A percentile compares a stretch with the other conserved stretches of the same genome.
Evolutionary conservation across 2,113 vertebrate genomes (phyloP).

Genomic region (Neoarius graeffei): DNA sequence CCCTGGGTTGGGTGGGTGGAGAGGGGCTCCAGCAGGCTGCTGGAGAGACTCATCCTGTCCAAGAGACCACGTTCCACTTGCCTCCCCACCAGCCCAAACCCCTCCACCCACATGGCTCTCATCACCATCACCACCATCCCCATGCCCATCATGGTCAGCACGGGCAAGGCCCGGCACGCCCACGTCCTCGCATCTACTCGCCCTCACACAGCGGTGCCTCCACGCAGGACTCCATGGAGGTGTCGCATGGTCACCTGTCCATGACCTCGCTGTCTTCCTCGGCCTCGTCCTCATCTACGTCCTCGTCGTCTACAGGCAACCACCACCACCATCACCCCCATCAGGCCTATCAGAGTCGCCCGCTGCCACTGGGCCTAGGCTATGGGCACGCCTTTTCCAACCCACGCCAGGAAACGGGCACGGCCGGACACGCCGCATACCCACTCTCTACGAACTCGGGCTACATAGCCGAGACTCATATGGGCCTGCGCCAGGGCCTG

Average conservation of each 20-base stretch:
- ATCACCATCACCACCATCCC: conserved; percentile 84
- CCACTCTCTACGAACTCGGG: conserved; percentile 93
- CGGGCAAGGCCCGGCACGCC: conserved; percentile 91
- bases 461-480: conserved; percentile 91
- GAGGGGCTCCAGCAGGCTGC: conserved; percentile 90
- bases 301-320: conserved; percentile 99
- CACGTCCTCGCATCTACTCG: conserved; percentile 97
- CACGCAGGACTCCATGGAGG: conserved; percentile 99
- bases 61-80: conserved; percentile 98
- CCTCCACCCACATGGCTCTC: conserved; percentile 79
- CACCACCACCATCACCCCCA: conserved; percentile 90
- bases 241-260: conserved; percentile 98
- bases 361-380: conserved; percentile 94
- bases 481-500: conserved; percentile 94
- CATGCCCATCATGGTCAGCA: conserved; percentile 90
- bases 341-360: conserved; percentile 99
- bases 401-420: conserved; percentile 98
- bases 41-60: conserved; percentile 96
- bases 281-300: conserved; percentile 98
- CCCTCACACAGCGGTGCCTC: conserved; percentile 99
- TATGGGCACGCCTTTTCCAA: conserved; percentile 99
- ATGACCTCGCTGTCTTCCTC: conserved; percentile 99
- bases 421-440: conserved; percentile 92
- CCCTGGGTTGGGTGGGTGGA: conserved; percentile 92
- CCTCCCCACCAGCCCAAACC: conserved; percentile 94